These are phyloP conservation scores for Anas bahamensis DNA, from an alignment of 2,797 vertebrate species.

Conservation along the genomic window DNA sequence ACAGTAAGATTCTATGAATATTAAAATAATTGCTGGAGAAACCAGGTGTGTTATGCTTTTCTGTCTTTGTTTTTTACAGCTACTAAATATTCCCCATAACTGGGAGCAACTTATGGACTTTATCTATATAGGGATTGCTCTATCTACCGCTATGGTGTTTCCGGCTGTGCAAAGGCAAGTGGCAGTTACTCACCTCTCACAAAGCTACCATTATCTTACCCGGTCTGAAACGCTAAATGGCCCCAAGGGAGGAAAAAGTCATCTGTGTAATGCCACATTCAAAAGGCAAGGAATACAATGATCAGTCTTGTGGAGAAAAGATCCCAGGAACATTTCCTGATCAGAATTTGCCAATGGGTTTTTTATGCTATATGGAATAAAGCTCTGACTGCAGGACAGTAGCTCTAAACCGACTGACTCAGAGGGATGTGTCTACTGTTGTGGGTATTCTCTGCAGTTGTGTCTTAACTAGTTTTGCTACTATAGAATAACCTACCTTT, in stretches of 20 bases:
- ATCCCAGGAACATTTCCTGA: not conserved
- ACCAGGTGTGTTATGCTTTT: not conserved
- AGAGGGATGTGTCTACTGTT: not conserved
- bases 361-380: not conserved
- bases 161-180: not conserved
- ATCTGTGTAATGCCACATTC: not conserved
- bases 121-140: not conserved
- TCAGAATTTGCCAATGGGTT: not conserved
- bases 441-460: not conserved
- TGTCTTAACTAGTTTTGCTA: not conserved
- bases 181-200: not conserved
- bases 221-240: not conserved
- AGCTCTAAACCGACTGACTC: not conserved
- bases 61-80: not conserved
- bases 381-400: not conserved
- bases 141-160: not conserved
- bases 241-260: not conserved
- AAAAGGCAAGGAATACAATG: not conserved
- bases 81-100: not conserved
- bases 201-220: not conserved
- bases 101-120: not conserved
- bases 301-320: not conserved
- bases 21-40: constrained; percentile 69
- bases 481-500: not conserved
- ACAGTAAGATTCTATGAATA: constrained; percentile 13